Evolutionary conservation across 2,888 invertebrate genomes (phyloP).

Genomic region (Deroplatys truncata): DNA sequence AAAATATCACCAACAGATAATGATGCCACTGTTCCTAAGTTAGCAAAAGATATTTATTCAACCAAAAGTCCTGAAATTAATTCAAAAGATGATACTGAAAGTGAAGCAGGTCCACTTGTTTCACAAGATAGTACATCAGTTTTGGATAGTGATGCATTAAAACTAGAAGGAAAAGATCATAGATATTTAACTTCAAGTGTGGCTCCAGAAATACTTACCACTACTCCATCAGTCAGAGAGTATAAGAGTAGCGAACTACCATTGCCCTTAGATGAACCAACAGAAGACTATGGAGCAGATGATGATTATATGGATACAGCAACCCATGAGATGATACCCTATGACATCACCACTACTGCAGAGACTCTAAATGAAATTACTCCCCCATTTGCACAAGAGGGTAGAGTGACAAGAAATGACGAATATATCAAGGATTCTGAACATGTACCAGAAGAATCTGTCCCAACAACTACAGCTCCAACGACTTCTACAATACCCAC

Average conservation of each 20-base stretch:
- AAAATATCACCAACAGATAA: neutral
- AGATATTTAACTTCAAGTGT: neutral
- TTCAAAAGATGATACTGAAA: neutral
- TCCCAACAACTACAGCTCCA: neutral
- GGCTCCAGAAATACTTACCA: neutral
- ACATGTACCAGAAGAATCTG: neutral
- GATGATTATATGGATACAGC: neutral
- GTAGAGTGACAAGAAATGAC: neutral
- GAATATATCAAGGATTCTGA: neutral
- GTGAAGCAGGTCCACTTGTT: neutral
- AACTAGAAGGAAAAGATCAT: neutral
- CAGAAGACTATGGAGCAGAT: neutral
- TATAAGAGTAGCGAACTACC: neutral
- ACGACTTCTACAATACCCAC: neutral
- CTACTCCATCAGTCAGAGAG: neutral
- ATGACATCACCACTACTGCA: neutral
- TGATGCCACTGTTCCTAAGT: neutral
- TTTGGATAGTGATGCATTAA: neutral
- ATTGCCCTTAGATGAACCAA: neutral
- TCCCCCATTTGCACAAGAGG: neutral
- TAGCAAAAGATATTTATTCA: neutral
- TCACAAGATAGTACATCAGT: neutral
- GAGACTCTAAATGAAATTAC: neutral
- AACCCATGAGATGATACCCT: neutral
- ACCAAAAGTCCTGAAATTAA: neutral